A percentile compares a stretch with the other conserved stretches of the same genome.
phyloP scores from a whole-genome alignment of 2,797 vertebrate species.

The Melanotaenia boesemani region DNA sequence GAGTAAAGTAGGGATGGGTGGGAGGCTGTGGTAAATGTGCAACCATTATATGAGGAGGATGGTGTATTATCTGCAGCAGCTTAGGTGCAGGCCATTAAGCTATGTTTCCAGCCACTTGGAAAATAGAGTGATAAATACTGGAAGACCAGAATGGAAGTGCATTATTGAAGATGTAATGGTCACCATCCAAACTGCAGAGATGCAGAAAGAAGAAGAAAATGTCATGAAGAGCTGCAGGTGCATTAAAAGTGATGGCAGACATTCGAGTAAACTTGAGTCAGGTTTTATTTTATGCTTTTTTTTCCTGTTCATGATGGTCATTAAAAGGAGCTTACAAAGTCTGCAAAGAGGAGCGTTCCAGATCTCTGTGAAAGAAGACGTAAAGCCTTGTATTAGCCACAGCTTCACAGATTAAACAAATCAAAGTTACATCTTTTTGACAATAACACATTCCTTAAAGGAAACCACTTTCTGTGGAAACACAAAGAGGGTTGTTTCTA shows the following conservation, averaged over 20 bases:
- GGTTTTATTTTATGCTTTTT: not conserved
- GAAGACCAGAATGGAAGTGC: constrained; percentile 25
- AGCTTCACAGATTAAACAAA: constrained; percentile 19
- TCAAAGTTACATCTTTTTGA: constrained; percentile 9
- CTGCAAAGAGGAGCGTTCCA: not conserved
- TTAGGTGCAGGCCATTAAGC: constrained; percentile 52
- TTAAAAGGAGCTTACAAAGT: not conserved
- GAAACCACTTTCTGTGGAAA: not conserved
- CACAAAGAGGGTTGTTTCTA: not conserved
- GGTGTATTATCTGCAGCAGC: constrained; percentile 43
- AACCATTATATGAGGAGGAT: constrained; percentile 56
- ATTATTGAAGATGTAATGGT: constrained; percentile 15
- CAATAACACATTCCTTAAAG: constrained; percentile 1
- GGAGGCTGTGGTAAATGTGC: constrained; percentile 50
- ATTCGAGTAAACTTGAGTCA: constrained; percentile 12
- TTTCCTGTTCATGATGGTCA: not conserved
- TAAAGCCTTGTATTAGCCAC: constrained; percentile 6
- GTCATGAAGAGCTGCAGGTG: constrained; percentile 17
- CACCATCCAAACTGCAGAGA: constrained; percentile 11
- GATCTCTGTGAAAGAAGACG: not conserved
- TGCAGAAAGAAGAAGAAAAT: not conserved
- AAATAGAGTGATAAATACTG: constrained; percentile 46
- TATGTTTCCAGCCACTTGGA: constrained; percentile 1
- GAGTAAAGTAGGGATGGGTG: constrained; percentile 32
- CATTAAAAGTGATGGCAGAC: constrained; percentile 16